phyloP scores from a whole-genome alignment of 2,113 vertebrate species.

The Heptranchias perlo region DNA sequence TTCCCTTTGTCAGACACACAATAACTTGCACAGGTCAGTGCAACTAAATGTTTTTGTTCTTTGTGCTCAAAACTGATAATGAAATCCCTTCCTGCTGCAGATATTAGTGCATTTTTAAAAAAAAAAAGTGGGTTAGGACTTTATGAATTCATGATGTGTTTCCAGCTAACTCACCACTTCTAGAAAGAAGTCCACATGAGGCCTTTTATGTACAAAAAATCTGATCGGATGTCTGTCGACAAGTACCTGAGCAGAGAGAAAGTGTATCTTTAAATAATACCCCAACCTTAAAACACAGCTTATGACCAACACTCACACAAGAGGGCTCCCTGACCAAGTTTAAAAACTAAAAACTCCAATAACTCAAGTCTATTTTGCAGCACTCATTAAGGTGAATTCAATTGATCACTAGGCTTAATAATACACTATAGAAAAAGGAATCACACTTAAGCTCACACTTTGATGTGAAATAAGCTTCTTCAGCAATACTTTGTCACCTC shows the following conservation, averaged over 20 bases:
- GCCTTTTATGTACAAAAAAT: slow-evolving; percentile 41
- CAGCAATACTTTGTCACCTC: neutral
- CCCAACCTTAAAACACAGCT: neutral
- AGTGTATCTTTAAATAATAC: neutral
- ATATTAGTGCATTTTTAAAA: neutral
- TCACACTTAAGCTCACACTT: neutral
- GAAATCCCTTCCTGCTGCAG: neutral
- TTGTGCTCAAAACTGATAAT: neutral
- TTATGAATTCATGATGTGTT: neutral
- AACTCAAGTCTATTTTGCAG: neutral
- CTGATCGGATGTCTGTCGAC: slow-evolving; percentile 39
- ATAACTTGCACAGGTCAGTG: neutral
- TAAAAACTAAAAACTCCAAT: neutral
- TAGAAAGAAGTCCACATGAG: slow-evolving; percentile 40
- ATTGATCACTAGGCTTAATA: neutral
- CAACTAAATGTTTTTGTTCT: neutral
- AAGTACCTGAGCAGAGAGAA: slow-evolving; percentile 31
- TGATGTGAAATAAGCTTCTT: neutral
- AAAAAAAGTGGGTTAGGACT: neutral
- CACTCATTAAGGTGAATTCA: neutral
- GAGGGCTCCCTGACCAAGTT: neutral
- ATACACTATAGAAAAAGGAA: too few relatives aligned
- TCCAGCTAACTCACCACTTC: slow-evolving; percentile 38
- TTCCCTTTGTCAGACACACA: neutral
- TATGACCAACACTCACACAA: neutral